Conservation (phyloP, 1,140 invertebrate species). For the Panulirus ornatus region DNA sequence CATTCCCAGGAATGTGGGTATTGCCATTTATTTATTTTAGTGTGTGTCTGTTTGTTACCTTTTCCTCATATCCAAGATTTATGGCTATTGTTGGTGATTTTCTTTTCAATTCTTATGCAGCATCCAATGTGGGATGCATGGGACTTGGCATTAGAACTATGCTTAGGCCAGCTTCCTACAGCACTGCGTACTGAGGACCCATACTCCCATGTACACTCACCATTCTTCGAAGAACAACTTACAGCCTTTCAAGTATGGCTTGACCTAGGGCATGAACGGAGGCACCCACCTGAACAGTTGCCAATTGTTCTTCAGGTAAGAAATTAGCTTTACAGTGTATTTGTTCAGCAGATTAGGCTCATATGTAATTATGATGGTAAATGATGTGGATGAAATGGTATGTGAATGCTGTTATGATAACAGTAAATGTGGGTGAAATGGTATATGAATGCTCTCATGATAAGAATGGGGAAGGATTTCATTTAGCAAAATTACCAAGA, state of each 20-base stretch:
- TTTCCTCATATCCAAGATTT: too few relatives aligned
- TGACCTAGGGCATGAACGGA: slow-evolving; percentile 86
- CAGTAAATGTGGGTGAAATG: too few relatives aligned
- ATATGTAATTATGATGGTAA: too few relatives aligned
- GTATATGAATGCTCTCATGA: too few relatives aligned
- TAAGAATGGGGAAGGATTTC: too few relatives aligned
- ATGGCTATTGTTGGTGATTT: background rate
- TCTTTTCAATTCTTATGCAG: slow-evolving; percentile 73
- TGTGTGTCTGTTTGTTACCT: background rate
- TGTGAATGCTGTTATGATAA: too few relatives aligned
- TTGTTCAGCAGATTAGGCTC: too few relatives aligned
- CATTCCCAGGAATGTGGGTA: too few relatives aligned
- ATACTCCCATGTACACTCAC: slow-evolving; percentile 82
- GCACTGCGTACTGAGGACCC: slow-evolving; percentile 68
- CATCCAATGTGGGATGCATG: slow-evolving; percentile 97
- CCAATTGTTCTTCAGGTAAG: slow-evolving; percentile 95
- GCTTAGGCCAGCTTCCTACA: slow-evolving; percentile 88
- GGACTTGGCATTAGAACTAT: slow-evolving; percentile 97
- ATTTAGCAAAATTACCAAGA: too few relatives aligned
- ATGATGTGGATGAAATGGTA: too few relatives aligned
- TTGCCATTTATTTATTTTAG: background rate
- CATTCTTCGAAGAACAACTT: slow-evolving; percentile 98
- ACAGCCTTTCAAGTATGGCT: slow-evolving; percentile 99
- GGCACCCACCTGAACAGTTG: slow-evolving; percentile 94
- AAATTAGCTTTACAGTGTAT: too few relatives aligned